Base-by-base conservation (phyloP, 1,140 invertebrate species). In the Diabrotica undecimpunctata region DNA sequence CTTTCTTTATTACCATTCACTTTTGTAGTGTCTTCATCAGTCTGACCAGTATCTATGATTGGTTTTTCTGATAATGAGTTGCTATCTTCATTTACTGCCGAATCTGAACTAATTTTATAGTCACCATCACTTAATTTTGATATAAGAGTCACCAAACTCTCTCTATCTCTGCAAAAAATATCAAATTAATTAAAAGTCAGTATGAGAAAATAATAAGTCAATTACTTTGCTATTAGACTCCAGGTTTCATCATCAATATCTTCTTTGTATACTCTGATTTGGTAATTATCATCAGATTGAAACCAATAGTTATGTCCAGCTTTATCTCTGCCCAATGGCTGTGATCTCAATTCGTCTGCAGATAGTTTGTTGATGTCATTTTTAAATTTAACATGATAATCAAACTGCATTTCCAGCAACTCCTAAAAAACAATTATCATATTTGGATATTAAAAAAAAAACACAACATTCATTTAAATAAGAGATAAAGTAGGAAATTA, bases 171-270 rank as follows among this genome's bases (percentile, higher is more conserved):
- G 64, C 11, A 64, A 52, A 54, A 52, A 58, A 57, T 37, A 57
- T 51, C 50, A 5, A 13, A 46, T 50, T 41, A 10, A 46, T 46
- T 8, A 46, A 46, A 46, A 46, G 3, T 46, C n/a, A 46, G 4
- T 46, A 46, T 46, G 3, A 46, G n/a, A 5, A 46, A 46, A 5
- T n/a, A 46, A 46, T 3, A 46, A 46, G 41, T 8, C 3, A 46
- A 46, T n/a, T 83, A 94, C 88, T 87, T 93, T 66, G 94, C 95
- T 67, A 97, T 89, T 50, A 98, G 82, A 76, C 92, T 88, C 95
- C 95, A 98, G 12, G 92, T 94, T 77, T 97, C 94, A 76, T 98
- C 95, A 82, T 98, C 96, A 62, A 92, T 86, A 77, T 98, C 94
- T 82, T 98, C 96, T 74, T 89, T 89, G 78, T 97, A 99, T 25